Conservation (phyloP, 1,140 invertebrate species). For the Solenopsis invicta region DNA sequence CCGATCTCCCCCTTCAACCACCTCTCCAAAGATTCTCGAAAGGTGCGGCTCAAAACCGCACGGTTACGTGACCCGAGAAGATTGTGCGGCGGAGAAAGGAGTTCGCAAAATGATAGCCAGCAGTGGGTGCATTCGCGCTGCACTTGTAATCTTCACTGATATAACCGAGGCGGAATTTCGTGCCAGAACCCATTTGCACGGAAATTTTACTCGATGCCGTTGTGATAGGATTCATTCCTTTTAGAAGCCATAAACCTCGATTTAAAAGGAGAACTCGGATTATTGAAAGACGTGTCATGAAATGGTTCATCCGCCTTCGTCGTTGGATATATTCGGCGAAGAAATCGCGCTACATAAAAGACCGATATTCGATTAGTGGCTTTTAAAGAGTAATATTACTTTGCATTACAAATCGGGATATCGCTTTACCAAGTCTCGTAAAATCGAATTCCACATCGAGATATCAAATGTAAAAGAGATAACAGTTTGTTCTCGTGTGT, state of each 20-base stretch:
- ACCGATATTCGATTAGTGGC: conserved; percentile 79
- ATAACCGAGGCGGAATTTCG: conserved; percentile 67
- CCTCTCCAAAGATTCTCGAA: conserved; percentile 34
- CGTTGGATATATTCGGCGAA: not conserved
- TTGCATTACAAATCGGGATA: conserved; percentile 77
- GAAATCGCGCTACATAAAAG: conserved; percentile 52
- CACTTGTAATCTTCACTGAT: conserved; percentile 62
- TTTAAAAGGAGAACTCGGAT: conserved; percentile 60
- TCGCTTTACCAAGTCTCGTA: conserved; percentile 54
- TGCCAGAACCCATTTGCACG: conserved; percentile 62
- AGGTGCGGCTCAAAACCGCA: conserved; percentile 49
- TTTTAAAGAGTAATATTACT: conserved; percentile 77
- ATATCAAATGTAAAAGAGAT: conserved; percentile 12
- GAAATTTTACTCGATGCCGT: conserved; percentile 63
- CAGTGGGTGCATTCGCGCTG: conserved; percentile 25
- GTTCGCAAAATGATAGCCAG: conserved; percentile 61
- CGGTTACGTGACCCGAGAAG: conserved; percentile 61
- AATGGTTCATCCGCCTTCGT: not conserved
- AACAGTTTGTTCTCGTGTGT: not conserved
- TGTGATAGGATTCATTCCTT: conserved; percentile 65
- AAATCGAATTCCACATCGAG: not conserved
- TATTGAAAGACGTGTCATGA: conserved; percentile 64
- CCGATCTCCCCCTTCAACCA: not conserved
- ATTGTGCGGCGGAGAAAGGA: conserved; percentile 45
- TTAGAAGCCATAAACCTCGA: conserved; percentile 61